phyloP scores from a whole-genome alignment of 2,113 vertebrate species.

The Gadus chalcogrammus region DNA sequence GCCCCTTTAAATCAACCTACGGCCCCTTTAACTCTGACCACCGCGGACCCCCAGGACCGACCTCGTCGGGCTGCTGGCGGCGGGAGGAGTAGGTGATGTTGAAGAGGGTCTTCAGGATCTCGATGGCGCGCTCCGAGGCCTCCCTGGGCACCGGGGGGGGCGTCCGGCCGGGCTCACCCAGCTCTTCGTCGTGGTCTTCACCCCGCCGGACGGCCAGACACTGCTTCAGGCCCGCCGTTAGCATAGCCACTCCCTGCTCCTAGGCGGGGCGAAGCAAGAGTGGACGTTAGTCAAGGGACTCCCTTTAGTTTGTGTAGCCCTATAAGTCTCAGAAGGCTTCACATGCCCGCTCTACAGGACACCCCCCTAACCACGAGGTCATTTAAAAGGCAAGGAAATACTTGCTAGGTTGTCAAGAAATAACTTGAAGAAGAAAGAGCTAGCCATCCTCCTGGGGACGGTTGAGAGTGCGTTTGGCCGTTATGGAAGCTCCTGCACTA shows the following conservation, averaged over 20 bases:
- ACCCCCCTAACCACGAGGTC: too few species aligned
- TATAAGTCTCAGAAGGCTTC: too few species aligned
- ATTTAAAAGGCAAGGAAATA: too few species aligned
- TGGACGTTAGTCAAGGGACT: not conserved
- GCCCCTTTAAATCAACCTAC: too few species aligned
- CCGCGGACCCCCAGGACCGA: slow-evolving; percentile 15
- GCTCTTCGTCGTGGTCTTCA: slow-evolving; percentile 64
- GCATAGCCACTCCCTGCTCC: slow-evolving; percentile 63
- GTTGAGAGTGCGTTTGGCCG: too few species aligned
- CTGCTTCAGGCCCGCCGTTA: slow-evolving; percentile 65
- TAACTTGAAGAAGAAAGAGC: too few species aligned
- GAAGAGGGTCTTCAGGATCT: slow-evolving; percentile 76
- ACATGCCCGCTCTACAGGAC: too few species aligned
- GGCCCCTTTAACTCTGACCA: too few species aligned
- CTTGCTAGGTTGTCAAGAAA: too few species aligned
- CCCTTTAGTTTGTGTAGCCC: too few species aligned
- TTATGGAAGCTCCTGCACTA: too few species aligned
- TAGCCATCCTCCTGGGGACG: too few species aligned
- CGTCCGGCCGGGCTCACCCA: slow-evolving; percentile 18
- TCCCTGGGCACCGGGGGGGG: slow-evolving; percentile 60
- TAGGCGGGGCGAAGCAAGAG: slow-evolving; percentile 20
- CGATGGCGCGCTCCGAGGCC: slow-evolving; percentile 58
- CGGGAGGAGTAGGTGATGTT: slow-evolving; percentile 68
- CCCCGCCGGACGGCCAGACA: slow-evolving; percentile 64
- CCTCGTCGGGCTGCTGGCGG: slow-evolving; percentile 69